Evolutionary conservation across 2,797 vertebrate genomes (phyloP).

Genomic region (Danio kyathit): DNA sequence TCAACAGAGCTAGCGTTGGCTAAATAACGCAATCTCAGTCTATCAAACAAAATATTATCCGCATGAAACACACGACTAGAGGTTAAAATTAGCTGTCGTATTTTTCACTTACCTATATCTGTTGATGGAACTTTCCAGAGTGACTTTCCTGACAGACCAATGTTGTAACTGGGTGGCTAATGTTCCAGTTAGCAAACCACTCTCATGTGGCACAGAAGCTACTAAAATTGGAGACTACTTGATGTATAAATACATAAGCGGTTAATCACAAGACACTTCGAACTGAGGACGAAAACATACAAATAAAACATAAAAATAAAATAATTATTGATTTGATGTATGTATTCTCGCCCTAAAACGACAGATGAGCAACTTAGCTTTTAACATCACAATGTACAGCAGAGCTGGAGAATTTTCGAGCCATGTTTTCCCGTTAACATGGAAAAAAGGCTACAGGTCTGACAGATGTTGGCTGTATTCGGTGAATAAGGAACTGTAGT

Average conservation of each 20-base stretch:
- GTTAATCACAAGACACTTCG: slow-evolving; percentile 1
- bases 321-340: not conserved
- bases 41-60: not conserved
- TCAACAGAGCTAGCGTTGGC: slow-evolving; percentile 2
- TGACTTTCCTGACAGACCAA: not conserved
- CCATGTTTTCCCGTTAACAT: not conserved
- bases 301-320: not conserved
- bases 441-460: not conserved
- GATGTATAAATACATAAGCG: not conserved
- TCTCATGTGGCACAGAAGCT: not conserved
- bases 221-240: not conserved
- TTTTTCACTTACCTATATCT: not conserved
- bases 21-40: not conserved
- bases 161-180: slow-evolving; percentile 30
- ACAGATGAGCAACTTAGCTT: not conserved
- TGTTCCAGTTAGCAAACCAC: slow-evolving; percentile 30
- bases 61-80: not conserved
- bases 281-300: not conserved
- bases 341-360: not conserved
- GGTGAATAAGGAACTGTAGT: slow-evolving; percentile 4
- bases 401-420: not conserved
- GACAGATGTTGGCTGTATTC: not conserved
- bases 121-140: slow-evolving; percentile 2
- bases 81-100: not conserved
- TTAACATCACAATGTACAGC: slow-evolving; percentile 12